Conservation (phyloP, 2,888 invertebrate genomes). For the Nymphalis polychloros region DNA sequence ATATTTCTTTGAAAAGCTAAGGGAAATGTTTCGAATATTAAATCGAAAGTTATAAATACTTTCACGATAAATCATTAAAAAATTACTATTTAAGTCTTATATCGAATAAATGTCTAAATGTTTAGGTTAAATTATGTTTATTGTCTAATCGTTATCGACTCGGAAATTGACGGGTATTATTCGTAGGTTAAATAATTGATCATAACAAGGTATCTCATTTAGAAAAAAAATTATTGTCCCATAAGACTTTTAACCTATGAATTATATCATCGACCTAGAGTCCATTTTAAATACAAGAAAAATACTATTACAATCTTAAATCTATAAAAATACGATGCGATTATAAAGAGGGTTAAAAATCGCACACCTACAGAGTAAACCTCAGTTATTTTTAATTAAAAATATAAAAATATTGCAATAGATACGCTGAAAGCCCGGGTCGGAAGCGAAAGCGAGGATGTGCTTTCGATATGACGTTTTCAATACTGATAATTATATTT, state of each 20-base stretch:
- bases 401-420: conserved; percentile 70
- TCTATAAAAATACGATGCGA: conserved; percentile 74
- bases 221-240: conserved; percentile 66
- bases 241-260: conserved; percentile 43
- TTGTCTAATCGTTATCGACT: conserved; percentile 60
- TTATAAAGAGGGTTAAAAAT: conserved; percentile 60
- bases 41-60: conserved; percentile 3
- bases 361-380: conserved; percentile 69
- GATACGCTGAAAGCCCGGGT: conserved; percentile 64
- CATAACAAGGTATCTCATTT: conserved; percentile 52
- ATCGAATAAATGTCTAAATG: conserved; percentile 29
- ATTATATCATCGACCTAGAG: conserved; percentile 40
- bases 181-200: conserved; percentile 61
- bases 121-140: conserved; percentile 46
- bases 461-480: conserved; percentile 74
- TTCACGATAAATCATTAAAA: conserved; percentile 19
- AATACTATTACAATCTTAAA: conserved; percentile 55
- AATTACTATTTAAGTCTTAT: conserved; percentile 27
- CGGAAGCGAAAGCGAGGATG: conserved; percentile 73
- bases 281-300: conserved; percentile 43
- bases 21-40: conserved; percentile 6
- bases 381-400: conserved; percentile 46
- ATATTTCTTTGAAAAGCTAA: neutral
- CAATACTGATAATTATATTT: conserved; percentile 48
- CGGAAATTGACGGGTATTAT: conserved; percentile 67